A percentile compares a stretch with the other conserved stretches of the same genome.
Evolutionary conservation across 2,888 invertebrate species (phyloP).

Genomic region (Ophioninae sp.): DNA sequence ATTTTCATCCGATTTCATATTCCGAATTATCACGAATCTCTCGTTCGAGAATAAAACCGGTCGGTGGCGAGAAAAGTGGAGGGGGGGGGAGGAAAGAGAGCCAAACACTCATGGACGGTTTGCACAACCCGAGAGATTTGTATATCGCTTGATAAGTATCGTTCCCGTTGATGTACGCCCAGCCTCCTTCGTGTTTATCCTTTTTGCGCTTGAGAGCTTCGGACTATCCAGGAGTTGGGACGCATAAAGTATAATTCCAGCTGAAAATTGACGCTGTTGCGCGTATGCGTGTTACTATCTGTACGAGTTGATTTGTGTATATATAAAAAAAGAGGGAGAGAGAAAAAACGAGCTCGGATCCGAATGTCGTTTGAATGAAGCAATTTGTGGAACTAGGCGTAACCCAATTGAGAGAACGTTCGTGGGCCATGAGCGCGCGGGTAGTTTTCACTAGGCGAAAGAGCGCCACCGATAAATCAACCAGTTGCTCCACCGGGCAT

Average conservation of each 20-base stretch:
- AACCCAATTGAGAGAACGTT: conserved; percentile 73
- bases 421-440: conserved; percentile 47
- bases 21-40: conserved; percentile 23
- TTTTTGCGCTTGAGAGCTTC: conserved; percentile 25
- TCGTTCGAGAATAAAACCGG: conserved; percentile 4
- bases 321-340: neutral
- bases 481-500: conserved; percentile 76
- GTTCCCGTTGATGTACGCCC: conserved; percentile 42
- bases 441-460: conserved; percentile 77
- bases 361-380: conserved; percentile 79
- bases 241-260: conserved; percentile 48
- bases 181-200: conserved; percentile 33
- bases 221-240: conserved; percentile 18
- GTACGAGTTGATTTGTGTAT: conserved; percentile 13
- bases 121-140: conserved; percentile 29
- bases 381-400: conserved; percentile 78
- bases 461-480: conserved; percentile 80
- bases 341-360: conserved; percentile 19
- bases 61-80: neutral
- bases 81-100: neutral
- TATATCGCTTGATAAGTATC: conserved; percentile 43
- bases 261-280: conserved; percentile 9
- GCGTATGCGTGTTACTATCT: neutral
- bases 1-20: conserved; percentile 20
- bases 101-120: neutral